Evolutionary conservation across 1,140 invertebrate genomes (phyloP), one percentile per base, ranked within the genome.

Genomic region (Helicoverpa armigera): DNA sequence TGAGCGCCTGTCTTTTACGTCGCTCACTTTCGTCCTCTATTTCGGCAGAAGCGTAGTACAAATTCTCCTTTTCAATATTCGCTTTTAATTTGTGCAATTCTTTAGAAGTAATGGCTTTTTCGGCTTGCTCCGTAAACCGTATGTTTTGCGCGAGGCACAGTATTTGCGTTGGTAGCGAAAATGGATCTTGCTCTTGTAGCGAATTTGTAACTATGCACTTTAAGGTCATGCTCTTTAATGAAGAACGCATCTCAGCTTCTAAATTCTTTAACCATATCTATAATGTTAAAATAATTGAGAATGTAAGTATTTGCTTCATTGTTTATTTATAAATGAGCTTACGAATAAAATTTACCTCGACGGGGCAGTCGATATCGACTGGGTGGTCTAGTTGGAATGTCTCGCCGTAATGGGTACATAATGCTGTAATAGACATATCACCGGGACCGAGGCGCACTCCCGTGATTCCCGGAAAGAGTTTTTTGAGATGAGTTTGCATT

Each of bases 401-500:
- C 98, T 81, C 98, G 97, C 94, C 99, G 97, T 54, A 97, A 89
- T 76, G 98, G 98, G 89, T 97, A 96, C 91, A 91, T 5, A 95
- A 82, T 7, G 94, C 92, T 13, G 94, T 95, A 11, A 95, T 89
- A 1, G 90, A 95, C 81, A 91, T 79, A 5, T 86, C 90, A 5
- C 87, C 91, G 0, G 95, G 94, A 13, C 94, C 94, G 0, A 95
- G 86, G 2, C 84, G 84, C 10, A 95, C 93, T 1, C 93, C 91
- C 2, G 88, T 92, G 48, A 90, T 98, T 3, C 99, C 99, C 77
- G 98, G 97, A 94, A 99, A 99, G 14, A 99, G 94, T 95, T 99
- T 99, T 87, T 99, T 98, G 83, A 99, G 95, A 94, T 99, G 99
- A 0, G 97, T 96, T 92, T 99, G 98, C 89, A 99, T 97, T 0